Evolutionary conservation across 2,888 invertebrate genomes (phyloP), one percentile per base, ranked within the genome.

Genomic region (Bruchidius siliquastri): DNA sequence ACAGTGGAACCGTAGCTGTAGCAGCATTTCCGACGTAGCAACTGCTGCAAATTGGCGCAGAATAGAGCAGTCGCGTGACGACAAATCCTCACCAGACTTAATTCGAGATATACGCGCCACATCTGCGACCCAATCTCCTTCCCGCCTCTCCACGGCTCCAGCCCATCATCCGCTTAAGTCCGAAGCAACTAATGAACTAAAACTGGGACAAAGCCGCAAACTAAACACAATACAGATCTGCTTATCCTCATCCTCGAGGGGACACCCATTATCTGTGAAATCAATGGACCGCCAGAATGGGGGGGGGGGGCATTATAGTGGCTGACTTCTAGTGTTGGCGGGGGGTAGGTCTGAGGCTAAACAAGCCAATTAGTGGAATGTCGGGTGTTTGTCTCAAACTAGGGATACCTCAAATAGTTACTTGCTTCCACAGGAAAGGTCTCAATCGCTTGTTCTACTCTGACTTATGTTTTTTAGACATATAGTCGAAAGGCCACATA

Each of bases 241-340:
- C 83, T 84, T 84, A 85, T 84, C 84, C 83, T 79, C 82, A 83
- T 4, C 49, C 49, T 49, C 49, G 49, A 49, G 84, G 85, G 83
- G 84, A 85, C 84, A 84, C 84, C 83, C 83, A 85, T 85, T 85
- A 84, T 84, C 82, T 83, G 81, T 21, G 81, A 83, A 85, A 85
- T 86, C 85, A 85, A 86, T 86, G 84, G 84, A 81, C 84, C 84
- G 81, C 84, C 80, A 83, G 84, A 85, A 85, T 84, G 85, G 84
- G 82, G 82, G 81, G 82, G 83, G 83, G 84, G 83, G 83, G 81
- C 82, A n/a, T n/a, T n/a, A n/a, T n/a, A n/a, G n/a, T n/a, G n/a
- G n/a, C n/a, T n/a, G n/a, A n/a, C n/a, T n/a, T n/a, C n/a, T n/a
- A 8, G 49, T 49, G 18, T 13, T 49, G 49, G 49, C 13, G 49